Conservation (phyloP, 2,113 vertebrate species). For the Gobius niger region DNA sequence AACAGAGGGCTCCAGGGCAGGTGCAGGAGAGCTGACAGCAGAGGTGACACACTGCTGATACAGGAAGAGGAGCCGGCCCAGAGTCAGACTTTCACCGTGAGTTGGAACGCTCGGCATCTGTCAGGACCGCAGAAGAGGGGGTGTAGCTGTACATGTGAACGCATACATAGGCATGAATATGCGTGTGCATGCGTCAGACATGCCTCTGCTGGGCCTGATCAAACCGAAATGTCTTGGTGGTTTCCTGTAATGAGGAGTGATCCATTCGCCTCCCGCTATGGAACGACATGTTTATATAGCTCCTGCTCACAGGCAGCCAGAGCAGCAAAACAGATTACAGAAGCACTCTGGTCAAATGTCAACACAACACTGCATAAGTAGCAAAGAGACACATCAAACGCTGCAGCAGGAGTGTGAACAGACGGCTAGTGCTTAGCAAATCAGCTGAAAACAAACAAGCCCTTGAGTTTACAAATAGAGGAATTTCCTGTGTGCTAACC, state of each 20-base stretch:
- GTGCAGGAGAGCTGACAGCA: neutral
- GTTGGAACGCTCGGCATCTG: slow-evolving; percentile 7
- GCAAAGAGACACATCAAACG: slow-evolving; percentile 66
- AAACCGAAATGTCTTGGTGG: slow-evolving; percentile 38
- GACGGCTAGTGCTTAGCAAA: slow-evolving; percentile 54
- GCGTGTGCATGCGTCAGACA: slow-evolving; percentile 1
- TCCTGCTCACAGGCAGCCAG: slow-evolving; percentile 66
- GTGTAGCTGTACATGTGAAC: neutral
- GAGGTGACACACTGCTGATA: neutral
- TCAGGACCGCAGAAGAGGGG: slow-evolving; percentile 3
- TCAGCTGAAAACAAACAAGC: slow-evolving; percentile 67
- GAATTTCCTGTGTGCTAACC: slow-evolving; percentile 60
- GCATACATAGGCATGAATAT: neutral
- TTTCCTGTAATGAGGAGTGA: slow-evolving; percentile 67
- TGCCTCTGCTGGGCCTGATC: slow-evolving; percentile 37
- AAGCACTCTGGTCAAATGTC: slow-evolving; percentile 73
- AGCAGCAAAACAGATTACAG: slow-evolving; percentile 72
- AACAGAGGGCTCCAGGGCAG: neutral
- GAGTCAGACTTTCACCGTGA: slow-evolving; percentile 8
- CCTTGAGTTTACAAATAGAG: slow-evolving; percentile 66
- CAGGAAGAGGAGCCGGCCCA: slow-evolving; percentile 1
- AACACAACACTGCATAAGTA: slow-evolving; percentile 60
- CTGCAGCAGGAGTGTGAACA: slow-evolving; percentile 58
- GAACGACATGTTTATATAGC: slow-evolving; percentile 76
- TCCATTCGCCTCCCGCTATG: slow-evolving; percentile 67